phyloP scores from a whole-genome alignment of 2,888 invertebrate species.

The Itoplectis maculator region DNA sequence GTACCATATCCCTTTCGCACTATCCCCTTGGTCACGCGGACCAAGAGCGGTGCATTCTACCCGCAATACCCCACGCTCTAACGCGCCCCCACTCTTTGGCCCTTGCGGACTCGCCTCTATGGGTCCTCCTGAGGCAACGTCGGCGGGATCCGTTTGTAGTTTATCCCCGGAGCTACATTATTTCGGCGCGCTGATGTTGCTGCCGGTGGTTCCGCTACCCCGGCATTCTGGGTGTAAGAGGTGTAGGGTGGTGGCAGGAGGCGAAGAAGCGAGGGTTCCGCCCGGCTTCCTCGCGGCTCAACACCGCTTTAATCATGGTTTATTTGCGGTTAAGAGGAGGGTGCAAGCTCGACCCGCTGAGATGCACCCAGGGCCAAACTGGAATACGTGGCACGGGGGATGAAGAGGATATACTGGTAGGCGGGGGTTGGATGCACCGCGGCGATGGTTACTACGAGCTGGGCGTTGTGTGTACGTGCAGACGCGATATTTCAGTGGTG shows the following conservation, averaged over 20 bases:
- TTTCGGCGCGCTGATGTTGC: constrained; percentile 42
- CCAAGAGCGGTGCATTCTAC: constrained; percentile 24
- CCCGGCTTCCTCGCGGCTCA: constrained; percentile 64
- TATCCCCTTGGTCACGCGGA: constrained; percentile 9
- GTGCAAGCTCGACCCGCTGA: constrained; percentile 15
- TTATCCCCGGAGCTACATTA: constrained; percentile 61
- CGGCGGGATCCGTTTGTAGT: constrained; percentile 38
- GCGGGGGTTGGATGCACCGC: constrained; percentile 42
- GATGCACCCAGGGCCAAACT: constrained; percentile 11
- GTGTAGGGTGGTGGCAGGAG: not conserved
- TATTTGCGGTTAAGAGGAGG: constrained; percentile 66
- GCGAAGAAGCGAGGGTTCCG: constrained; percentile 21
- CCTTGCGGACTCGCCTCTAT: not conserved
- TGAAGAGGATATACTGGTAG: constrained; percentile 32
- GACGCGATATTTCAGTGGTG: not conserved
- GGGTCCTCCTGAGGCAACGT: constrained; percentile 13
- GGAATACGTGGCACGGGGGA: constrained; percentile 24
- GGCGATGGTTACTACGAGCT: constrained; percentile 29
- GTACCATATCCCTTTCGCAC: constrained; percentile 21
- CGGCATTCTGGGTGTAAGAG: not conserved
- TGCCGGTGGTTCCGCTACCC: constrained; percentile 14
- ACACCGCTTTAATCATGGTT: constrained; percentile 74
- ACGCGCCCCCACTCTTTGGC: constrained; percentile 20
- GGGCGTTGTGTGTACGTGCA: constrained; percentile 2
- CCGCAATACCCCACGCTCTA: constrained; percentile 5